These are phyloP conservation scores for Hycleus phaleratus DNA, from an alignment of 1,140 invertebrate genomes.

Conservation along the genomic window DNA sequence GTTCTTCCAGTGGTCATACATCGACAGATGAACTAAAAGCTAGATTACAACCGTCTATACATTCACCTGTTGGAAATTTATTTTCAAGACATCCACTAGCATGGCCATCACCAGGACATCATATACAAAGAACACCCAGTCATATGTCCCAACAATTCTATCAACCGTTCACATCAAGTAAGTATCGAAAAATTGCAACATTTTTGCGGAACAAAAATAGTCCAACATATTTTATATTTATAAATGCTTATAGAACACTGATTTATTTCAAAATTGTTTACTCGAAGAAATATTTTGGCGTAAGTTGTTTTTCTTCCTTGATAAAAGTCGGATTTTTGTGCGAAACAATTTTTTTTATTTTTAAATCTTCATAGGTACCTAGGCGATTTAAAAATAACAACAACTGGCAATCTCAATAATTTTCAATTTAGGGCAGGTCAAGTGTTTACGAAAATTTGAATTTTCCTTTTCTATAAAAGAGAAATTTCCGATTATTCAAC, in stretches of 20 bases:
- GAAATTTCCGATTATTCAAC: too few species aligned
- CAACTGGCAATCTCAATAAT: constrained; percentile 17
- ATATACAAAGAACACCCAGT: constrained; percentile 18
- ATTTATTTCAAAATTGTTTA: too few species aligned
- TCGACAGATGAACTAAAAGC: constrained; percentile 81
- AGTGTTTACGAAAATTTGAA: not conserved
- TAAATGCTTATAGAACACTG: not conserved
- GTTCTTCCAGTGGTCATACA: constrained; percentile 76
- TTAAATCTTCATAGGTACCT: constrained; percentile 12
- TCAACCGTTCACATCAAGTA: constrained; percentile 31
- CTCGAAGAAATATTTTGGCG: not conserved
- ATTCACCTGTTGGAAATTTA: constrained; percentile 34
- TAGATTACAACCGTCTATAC: constrained; percentile 47
- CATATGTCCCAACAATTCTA: constrained; percentile 34
- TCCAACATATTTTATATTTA: not conserved
- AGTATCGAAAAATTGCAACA: constrained; percentile 14
- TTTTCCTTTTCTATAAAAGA: too few species aligned
- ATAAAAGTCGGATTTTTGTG: not conserved
- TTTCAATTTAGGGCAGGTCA: constrained; percentile 26
- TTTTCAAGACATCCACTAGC: constrained; percentile 29
- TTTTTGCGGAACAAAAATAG: not conserved
- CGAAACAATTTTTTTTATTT: constrained; percentile 17
- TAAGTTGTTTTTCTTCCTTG: constrained; percentile 3
- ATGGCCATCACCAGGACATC: constrained; percentile 26
- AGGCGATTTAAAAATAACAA: not conserved